A percentile compares a stretch with the other conserved stretches of the same genome.
Conservation (phyloP, 2,888 invertebrate species). For the Rhagonycha fulva region DNA sequence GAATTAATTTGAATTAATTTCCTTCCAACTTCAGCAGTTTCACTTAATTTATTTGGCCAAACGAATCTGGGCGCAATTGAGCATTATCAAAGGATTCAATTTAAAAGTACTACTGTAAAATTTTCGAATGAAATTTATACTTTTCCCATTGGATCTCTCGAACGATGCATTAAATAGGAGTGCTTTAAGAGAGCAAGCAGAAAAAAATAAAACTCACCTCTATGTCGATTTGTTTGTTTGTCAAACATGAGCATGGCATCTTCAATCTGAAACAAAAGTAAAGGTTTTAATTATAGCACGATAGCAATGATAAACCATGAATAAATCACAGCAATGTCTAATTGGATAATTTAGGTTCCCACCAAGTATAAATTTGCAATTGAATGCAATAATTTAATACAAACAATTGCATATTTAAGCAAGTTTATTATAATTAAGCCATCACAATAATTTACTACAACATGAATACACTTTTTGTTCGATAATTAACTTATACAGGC, state of each 20-base stretch:
- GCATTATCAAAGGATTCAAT: neutral
- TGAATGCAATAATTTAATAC: conserved; percentile 18
- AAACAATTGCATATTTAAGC: conserved; percentile 15
- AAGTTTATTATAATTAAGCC: conserved; percentile 29
- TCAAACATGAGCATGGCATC: conserved; percentile 99
- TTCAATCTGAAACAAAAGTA: conserved; percentile 86
- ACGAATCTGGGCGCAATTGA: neutral
- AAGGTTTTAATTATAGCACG: neutral
- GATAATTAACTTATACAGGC: conserved; percentile 27
- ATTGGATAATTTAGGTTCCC: neutral
- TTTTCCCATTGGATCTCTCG: neutral
- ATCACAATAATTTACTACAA: conserved; percentile 24
- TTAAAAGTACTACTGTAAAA: neutral
- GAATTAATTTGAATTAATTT: neutral
- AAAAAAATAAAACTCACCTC: conserved; percentile 74
- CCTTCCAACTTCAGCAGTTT: neutral
- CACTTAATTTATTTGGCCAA: neutral
- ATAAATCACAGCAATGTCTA: conserved; percentile 8
- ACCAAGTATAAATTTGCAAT: conserved; percentile 10
- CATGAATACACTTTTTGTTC: conserved; percentile 25
- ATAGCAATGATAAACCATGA: neutral
- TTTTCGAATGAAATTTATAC: neutral
- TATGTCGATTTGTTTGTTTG: conserved; percentile 99
- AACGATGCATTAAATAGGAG: neutral
- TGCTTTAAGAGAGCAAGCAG: neutral